Evolutionary conservation across 2,888 invertebrate genomes (phyloP).

Genomic region (Sabatieria punctata): DNA sequence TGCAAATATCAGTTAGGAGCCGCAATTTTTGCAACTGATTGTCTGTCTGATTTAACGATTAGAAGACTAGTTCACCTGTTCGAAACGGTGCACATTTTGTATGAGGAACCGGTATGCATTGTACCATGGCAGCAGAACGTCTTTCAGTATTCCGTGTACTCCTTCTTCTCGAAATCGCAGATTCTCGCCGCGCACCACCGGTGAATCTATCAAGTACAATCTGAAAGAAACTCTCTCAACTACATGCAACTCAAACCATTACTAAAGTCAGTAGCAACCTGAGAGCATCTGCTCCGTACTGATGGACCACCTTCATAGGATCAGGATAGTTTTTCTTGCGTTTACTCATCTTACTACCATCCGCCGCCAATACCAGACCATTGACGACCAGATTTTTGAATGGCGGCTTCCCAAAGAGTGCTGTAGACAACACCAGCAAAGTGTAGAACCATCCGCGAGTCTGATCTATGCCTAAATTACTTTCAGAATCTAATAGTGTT

Average conservation of each 20-base stretch:
- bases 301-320: conserved; percentile 63
- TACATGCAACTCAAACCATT: no score
- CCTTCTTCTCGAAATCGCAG: conserved; percentile 91
- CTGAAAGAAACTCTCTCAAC: conserved; percentile 27
- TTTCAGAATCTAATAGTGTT: background rate
- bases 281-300: conserved; percentile 91
- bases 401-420: conserved; percentile 82
- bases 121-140: conserved; percentile 88
- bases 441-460: conserved; percentile 59
- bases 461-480: conserved; percentile 12
- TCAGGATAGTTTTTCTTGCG: conserved; percentile 97
- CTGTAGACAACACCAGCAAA: conserved; percentile 83
- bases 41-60: no score
- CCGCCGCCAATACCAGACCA: conserved; percentile 73
- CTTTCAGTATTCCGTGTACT: conserved; percentile 83
- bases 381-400: conserved; percentile 94
- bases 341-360: conserved; percentile 99
- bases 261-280: conserved; percentile 36
- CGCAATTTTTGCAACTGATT: no score
- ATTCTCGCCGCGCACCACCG: conserved; percentile 90
- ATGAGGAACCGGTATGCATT: conserved; percentile 61
- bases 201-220: conserved; percentile 88
- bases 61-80: no score
- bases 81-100: conserved; percentile 71
- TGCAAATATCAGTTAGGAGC: no score